Conservation (phyloP, 2,888 invertebrate genomes). For the Protodeltote pygarga region DNA sequence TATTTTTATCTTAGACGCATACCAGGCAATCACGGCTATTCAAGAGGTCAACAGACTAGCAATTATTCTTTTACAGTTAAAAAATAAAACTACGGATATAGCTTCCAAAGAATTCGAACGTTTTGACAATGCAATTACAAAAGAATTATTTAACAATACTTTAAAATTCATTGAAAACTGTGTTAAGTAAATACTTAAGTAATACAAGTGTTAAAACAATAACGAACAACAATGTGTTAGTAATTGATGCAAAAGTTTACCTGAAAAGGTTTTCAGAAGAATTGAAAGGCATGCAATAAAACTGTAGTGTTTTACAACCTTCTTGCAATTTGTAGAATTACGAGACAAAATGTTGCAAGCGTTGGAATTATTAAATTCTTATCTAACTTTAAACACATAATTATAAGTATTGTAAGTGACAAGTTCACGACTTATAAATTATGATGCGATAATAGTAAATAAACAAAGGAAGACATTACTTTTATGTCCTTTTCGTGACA, state of each 20-base stretch:
- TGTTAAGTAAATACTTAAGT: constrained; percentile 16
- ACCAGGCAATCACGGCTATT: constrained; percentile 42
- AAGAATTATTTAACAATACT: constrained; percentile 38
- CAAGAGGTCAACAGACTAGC: constrained; percentile 54
- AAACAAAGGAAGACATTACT: constrained; percentile 30
- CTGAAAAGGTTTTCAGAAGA: constrained; percentile 25
- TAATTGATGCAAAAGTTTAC: constrained; percentile 30
- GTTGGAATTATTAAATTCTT: constrained; percentile 17
- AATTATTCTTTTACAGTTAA: constrained; percentile 39
- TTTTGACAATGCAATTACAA: constrained; percentile 24
- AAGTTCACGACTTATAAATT: constrained; percentile 32
- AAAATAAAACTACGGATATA: constrained; percentile 29
- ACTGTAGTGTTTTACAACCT: constrained; percentile 9
- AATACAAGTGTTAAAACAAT: constrained; percentile 12
- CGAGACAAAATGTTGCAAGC: constrained; percentile 5
- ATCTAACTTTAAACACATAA: constrained; percentile 26
- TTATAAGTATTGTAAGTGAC: constrained; percentile 28
- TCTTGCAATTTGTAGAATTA: constrained; percentile 8
- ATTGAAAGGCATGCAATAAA: constrained; percentile 9
- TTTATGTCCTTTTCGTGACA: constrained; percentile 27
- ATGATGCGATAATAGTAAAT: constrained; percentile 39
- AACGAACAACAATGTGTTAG: constrained; percentile 7
- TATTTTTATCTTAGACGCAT: constrained; percentile 47
- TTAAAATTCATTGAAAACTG: constrained; percentile 15
- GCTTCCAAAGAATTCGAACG: constrained; percentile 21